These are phyloP conservation scores for Pharmacophagus antenor DNA, from an alignment of 2,888 invertebrate genomes.

Conservation along the genomic window DNA sequence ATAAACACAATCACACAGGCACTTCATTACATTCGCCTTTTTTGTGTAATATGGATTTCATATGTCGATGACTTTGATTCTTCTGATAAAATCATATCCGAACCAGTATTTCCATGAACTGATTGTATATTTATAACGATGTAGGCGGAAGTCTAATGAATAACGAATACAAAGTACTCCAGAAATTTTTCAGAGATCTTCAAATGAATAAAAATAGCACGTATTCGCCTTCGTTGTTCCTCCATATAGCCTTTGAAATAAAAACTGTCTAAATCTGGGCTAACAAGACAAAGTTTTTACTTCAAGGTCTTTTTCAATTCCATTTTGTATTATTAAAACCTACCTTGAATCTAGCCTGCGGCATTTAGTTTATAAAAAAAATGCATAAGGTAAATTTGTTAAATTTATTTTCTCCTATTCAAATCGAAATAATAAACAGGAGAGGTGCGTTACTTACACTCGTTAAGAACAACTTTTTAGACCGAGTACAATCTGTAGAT, in stretches of 20 bases:
- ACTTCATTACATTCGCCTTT: no score
- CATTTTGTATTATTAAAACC: not conserved
- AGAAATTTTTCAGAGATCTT: slow-evolving; percentile 6
- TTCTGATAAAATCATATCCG: not conserved
- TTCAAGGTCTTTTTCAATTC: not conserved
- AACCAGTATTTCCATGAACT: not conserved
- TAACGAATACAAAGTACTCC: slow-evolving; percentile 14
- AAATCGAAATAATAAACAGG: no score
- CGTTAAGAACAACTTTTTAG: no score
- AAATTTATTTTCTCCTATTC: no score
- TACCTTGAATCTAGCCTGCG: not conserved
- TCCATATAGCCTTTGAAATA: slow-evolving; percentile 6
- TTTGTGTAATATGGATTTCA: no score
- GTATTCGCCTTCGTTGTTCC: slow-evolving; percentile 1
- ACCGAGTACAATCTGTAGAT: no score
- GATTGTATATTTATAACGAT: not conserved
- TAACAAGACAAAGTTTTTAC: slow-evolving; percentile 1
- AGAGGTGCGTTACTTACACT: no score
- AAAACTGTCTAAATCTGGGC: slow-evolving; percentile 3
- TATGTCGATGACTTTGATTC: not conserved
- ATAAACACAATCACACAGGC: no score
- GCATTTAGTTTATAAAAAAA: not conserved
- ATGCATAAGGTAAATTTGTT: not conserved
- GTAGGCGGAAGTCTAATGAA: not conserved
- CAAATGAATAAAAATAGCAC: slow-evolving; percentile 23